Percentiles rank a stretch among this genome's conserved stretches.
phyloP scores from a whole-genome alignment of 2,797 vertebrate genomes.

The Hemitrygon akajei region DNA sequence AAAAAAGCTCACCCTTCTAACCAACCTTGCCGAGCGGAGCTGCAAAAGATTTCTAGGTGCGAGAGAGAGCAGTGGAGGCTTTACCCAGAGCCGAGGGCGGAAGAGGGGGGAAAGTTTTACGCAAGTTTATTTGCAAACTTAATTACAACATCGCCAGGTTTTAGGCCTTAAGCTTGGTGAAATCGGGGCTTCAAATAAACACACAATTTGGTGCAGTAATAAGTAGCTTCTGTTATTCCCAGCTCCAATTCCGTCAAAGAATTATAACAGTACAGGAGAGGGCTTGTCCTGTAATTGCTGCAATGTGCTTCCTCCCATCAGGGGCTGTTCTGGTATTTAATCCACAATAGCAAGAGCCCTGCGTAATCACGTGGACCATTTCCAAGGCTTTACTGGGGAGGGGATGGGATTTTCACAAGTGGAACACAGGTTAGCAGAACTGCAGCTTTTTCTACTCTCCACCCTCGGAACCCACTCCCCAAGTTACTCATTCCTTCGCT shows the following conservation, averaged over 20 bases:
- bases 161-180: too few relatives aligned
- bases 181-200: background rate
- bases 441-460: background rate
- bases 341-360: background rate
- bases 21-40: background rate
- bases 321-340: background rate
- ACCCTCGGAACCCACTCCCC: background rate
- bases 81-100: background rate
- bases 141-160: too few relatives aligned
- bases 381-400: background rate
- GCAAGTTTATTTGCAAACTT: background rate
- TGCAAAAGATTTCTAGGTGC: too few relatives aligned
- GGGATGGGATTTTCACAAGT: background rate
- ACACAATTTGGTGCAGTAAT: background rate
- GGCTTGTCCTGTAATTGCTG: background rate
- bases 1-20: background rate
- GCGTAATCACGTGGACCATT: background rate
- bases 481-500: background rate
- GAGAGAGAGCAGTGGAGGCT: background rate
- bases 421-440: background rate
- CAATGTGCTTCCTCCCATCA: background rate
- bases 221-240: background rate
- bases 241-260: background rate
- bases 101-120: background rate
- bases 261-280: background rate